Base-by-base conservation (phyloP, 2,888 invertebrate species). In the Torymus texanus region DNA sequence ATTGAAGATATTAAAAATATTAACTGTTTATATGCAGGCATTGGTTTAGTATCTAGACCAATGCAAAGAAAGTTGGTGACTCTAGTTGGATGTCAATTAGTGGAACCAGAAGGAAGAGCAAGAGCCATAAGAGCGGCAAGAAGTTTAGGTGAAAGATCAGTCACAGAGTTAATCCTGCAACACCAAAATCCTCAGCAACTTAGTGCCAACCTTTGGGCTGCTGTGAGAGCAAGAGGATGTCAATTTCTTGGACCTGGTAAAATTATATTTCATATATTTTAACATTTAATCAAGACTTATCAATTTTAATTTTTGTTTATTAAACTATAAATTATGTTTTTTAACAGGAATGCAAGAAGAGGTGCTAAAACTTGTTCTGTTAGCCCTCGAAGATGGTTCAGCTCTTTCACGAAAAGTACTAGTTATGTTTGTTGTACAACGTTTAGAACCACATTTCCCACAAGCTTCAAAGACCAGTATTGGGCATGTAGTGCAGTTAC, bases 391-490 rank as follows among this genome's bases (percentile, higher is more conserved):
- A 90, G 98, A 99, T 91, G 98, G 98, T 12, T 97, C 97, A 0
- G 97, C 97, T 3, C 91, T 98, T 82, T 98, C 97, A 0, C 93
- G 97, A 83, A 97, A 97, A 92, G 97, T 97, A 68, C 92, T 99
- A 86, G 99, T 99, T 82, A 97, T 99, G 97, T 99, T 98, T 92
- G 98, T 99, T 65, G 98, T 99, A 81, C 98, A 99, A 91, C 94
- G 97, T 87, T 92, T 99, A 84, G 97, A 97, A 90, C 97, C 98
- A 65, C 97, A 98, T 90, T 97, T 97, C 90, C 96, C 97, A 0
- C 97, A 97, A 92, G 98, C 98, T 78, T 98, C 98, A 21, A 99
- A 99, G 92, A 99, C 99, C 51, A 98, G 98, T 89, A 98, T 99
- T 89, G 99, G 99, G 13, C 99, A 99, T 91, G 99, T 99, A 63